Evolutionary conservation across 1,140 invertebrate genomes (phyloP).

Genomic region (Lysiphlebus fabarum): DNA sequence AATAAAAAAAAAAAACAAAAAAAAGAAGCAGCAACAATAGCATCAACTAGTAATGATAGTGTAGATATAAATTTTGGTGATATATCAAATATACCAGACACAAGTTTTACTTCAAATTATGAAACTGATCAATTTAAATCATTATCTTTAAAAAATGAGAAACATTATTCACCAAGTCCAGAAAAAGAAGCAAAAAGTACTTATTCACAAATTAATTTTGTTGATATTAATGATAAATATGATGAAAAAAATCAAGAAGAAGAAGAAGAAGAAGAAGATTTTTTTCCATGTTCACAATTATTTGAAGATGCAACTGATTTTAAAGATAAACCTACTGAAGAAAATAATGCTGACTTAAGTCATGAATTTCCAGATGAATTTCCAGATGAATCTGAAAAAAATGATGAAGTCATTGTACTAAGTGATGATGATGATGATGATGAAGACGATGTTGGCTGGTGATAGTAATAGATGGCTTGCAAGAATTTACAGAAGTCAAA

Average conservation of each 20-base stretch:
- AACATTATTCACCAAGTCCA: too few relatives aligned
- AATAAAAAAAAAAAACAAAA: too few relatives aligned
- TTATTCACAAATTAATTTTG: neutral
- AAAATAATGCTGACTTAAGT: too few relatives aligned
- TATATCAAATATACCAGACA: too few relatives aligned
- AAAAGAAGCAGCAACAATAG: too few relatives aligned
- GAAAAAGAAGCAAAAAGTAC: neutral
- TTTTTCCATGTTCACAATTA: slow-evolving; percentile 12
- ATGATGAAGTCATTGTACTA: slow-evolving; percentile 6
- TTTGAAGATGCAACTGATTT: neutral
- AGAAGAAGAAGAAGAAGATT: neutral
- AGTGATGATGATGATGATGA: slow-evolving; percentile 20
- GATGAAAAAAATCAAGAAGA: too few relatives aligned
- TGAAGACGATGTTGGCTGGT: neutral
- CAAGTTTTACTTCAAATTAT: too few relatives aligned
- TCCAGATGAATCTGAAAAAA: slow-evolving; percentile 3
- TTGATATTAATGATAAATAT: neutral
- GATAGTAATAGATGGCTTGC: neutral
- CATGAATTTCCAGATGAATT: neutral
- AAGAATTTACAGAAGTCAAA: slow-evolving; percentile 3
- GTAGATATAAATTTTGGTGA: too few relatives aligned
- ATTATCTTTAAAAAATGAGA: too few relatives aligned
- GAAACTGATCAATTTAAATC: neutral
- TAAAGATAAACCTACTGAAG: neutral
- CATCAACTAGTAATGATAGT: too few relatives aligned